Evolutionary conservation across 2,113 vertebrate species (phyloP).

Genomic region (Spheniscus mendiculus): DNA sequence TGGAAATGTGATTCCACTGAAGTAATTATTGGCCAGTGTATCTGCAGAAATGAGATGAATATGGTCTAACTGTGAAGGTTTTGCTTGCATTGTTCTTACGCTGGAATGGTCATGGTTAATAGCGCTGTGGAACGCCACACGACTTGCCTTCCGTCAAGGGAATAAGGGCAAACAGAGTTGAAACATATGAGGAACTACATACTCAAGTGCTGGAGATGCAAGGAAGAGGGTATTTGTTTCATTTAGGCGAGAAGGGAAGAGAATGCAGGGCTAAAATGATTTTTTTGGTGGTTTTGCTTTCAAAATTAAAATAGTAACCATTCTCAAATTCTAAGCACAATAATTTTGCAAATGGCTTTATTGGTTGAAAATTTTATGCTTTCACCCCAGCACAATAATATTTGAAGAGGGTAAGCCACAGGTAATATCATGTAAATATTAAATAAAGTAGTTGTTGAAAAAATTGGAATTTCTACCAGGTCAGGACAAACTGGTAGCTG

Average conservation of each 20-base stretch:
- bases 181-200: not conserved
- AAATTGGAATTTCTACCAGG: not conserved
- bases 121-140: fast-evolving
- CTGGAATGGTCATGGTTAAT: not conserved
- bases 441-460: not conserved
- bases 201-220: not conserved
- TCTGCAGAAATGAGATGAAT: not conserved
- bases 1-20: not conserved
- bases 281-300: not conserved
- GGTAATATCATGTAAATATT: not conserved
- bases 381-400: not conserved
- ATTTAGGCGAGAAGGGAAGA: not conserved
- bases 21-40: not conserved
- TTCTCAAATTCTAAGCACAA: not conserved
- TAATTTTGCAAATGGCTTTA: not conserved
- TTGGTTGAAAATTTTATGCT: not conserved
- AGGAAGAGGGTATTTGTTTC: not conserved
- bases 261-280: not conserved
- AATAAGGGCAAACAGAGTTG: not conserved
- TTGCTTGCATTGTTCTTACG: not conserved
- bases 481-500: not conserved
- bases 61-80: not conserved
- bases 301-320: not conserved
- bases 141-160: not conserved
- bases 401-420: not conserved